Conservation (phyloP, 2,797 vertebrate genomes). For the Enteromius trimaculatus region DNA sequence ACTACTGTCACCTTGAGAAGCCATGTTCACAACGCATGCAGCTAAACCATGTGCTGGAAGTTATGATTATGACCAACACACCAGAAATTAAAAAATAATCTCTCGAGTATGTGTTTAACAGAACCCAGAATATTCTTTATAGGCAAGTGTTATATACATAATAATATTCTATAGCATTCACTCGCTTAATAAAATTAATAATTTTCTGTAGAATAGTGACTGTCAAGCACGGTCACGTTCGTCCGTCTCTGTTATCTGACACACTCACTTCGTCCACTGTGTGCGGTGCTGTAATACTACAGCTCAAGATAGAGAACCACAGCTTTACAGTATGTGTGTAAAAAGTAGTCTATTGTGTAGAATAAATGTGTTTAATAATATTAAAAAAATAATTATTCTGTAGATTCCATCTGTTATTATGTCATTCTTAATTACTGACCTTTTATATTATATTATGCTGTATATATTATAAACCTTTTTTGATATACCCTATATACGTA, state of each 20-base stretch:
- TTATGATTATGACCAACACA: neutral
- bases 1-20: conserved; percentile 1
- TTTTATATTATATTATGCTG: neutral
- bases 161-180: neutral
- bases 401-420: neutral
- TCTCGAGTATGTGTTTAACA: neutral
- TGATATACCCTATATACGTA: neutral
- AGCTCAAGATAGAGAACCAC: neutral
- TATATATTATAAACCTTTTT: neutral
- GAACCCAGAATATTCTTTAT: neutral
- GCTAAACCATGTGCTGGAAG: neutral
- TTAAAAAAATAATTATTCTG: neutral
- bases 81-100: neutral
- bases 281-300: no score
- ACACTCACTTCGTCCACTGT: neutral
- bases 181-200: neutral
- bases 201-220: neutral
- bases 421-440: neutral
- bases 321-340: neutral
- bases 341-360: neutral
- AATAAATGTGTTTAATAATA: neutral
- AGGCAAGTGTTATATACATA: neutral
- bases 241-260: neutral
- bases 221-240: neutral
- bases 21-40: neutral